A percentile compares a stretch with the other conserved stretches of the same genome.
phyloP scores from a whole-genome alignment of 2,888 invertebrate species.

The Cerastis rubricosa region DNA sequence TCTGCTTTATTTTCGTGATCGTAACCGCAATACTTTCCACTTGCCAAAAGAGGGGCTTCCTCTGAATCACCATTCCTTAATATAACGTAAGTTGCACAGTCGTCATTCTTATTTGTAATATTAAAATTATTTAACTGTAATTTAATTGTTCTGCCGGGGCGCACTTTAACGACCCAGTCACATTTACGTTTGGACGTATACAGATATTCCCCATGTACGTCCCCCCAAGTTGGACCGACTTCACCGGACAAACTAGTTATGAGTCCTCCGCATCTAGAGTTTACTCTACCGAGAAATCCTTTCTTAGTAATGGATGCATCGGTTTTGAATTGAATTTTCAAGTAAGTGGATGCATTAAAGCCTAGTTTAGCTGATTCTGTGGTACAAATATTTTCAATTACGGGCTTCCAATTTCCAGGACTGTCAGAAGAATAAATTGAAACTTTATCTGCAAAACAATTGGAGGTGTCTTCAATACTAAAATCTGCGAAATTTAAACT shows the following conservation, averaged over 20 bases:
- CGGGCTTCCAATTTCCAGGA: conserved; percentile 89
- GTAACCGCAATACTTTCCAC: conserved; percentile 94
- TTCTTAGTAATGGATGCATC: conserved; percentile 91
- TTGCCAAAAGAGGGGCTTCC: conserved; percentile 93
- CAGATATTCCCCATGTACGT: conserved; percentile 47
- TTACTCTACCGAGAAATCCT: conserved; percentile 92
- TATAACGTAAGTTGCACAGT: conserved; percentile 86
- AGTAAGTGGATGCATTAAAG: conserved; percentile 86
- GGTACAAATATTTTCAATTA: conserved; percentile 90
- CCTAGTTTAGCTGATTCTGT: conserved; percentile 76
- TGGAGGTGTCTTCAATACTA: conserved; percentile 90
- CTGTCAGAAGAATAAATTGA: conserved; percentile 90
- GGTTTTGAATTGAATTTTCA: conserved; percentile 93
- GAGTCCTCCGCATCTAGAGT: conserved; percentile 93
- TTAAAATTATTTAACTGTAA: conserved; percentile 92
- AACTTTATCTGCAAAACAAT: conserved; percentile 92
- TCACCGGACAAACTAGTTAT: conserved; percentile 91
- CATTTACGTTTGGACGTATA: conserved; percentile 83
- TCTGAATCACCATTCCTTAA: conserved; percentile 94
- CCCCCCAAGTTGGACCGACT: conserved; percentile 79
- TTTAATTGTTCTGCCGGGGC: conserved; percentile 93
- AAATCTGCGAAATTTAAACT: conserved; percentile 90
- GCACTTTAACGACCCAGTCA: conserved; percentile 94
- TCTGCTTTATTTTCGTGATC: conserved; percentile 78
- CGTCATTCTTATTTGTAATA: conserved; percentile 86